Percentiles rank a stretch among this genome's conserved stretches.
Conservation (phyloP, 1,140 invertebrate genomes). For the Coenobita brevimanus region DNA sequence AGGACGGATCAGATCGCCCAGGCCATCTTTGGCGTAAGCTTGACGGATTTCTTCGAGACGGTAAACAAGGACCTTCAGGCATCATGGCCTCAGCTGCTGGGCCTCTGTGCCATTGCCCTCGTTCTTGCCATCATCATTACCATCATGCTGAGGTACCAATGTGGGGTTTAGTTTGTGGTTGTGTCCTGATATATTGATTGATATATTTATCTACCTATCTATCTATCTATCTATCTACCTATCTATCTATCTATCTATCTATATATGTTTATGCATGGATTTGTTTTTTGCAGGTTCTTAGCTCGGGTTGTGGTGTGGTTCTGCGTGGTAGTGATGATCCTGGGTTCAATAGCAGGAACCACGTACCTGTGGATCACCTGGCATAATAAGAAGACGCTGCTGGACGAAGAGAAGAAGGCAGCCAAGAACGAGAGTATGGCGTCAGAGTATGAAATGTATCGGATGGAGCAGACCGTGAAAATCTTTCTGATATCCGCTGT, state of each 20-base stretch:
- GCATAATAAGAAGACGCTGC: conserved; percentile 71
- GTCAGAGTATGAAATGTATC: neutral
- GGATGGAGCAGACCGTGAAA: neutral
- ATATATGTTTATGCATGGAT: too few species aligned
- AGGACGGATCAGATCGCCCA: neutral
- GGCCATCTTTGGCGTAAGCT: conserved; percentile 6
- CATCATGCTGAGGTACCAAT: conserved; percentile 74
- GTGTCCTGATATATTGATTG: too few species aligned
- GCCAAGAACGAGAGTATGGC: conserved; percentile 69
- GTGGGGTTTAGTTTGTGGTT: too few species aligned
- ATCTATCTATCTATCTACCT: too few species aligned
- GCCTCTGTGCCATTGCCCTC: conserved; percentile 58
- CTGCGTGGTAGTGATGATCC: conserved; percentile 78
- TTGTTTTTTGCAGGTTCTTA: conserved; percentile 40
- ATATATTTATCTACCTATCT: too few species aligned
- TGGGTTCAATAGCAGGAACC: conserved; percentile 78
- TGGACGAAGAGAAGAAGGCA: conserved; percentile 71
- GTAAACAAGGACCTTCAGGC: conserved; percentile 33
- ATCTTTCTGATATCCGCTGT: conserved; percentile 78
- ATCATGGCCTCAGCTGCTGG: conserved; percentile 19
- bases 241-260: too few species aligned
- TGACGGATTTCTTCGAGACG: conserved; percentile 12
- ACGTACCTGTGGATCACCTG: conserved; percentile 79
- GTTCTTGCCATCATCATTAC: conserved; percentile 74
- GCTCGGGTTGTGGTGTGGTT: conserved; percentile 79